Base-by-base conservation (phyloP, 1,140 invertebrate genomes). In the Propsilocerus akamusi region DNA sequence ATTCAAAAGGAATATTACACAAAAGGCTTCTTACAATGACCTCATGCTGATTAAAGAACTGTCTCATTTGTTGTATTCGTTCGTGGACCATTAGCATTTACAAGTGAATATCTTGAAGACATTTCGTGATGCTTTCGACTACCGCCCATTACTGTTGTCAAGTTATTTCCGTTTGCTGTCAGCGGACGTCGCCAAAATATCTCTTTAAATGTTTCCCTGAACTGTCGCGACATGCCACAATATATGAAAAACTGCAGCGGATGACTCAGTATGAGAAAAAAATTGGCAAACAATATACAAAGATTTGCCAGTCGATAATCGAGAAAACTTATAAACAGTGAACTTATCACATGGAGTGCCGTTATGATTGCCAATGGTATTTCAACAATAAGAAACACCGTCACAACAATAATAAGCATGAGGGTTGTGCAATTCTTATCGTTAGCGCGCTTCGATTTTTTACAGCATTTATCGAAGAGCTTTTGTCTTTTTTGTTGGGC, bases 161-260 rank as follows among this genome's bases (percentile, higher is more conserved):
- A 14, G 22, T 41, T 41, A 41, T 41, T 41, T 17, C 34, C 34
- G 22, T 76, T 73, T 49, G 62, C 68, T 4, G 68, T 69, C 10
- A 69, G 69, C 1, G 72, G 65, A 3, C 76, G 74, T 2, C 76
- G 67, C 5, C 86, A 72, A 57, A 95, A 94, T 4, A 95, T 70
- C 57, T 88, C 81, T 57, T 88, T 89, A 67, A 95, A 96, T 0
- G 91, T 95, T 63, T 93, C 87, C 25, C 91, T 70, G 61, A 96
- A 96, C 61, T 93, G 87, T 22, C 87, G 72, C 46, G 84, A 89
- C 91, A 95, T 95, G 5, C 88, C 88, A 62, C 90, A 95, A 62
- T 96, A 96, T 52, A 96, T 94, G 49, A 88, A 89, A 59, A 96
- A 96, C 66, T 95, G 93, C 50, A 94, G 81, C 0, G 90, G 90